Evolutionary conservation across 1,140 invertebrate genomes (phyloP).

Genomic region (Lethrus apterus): DNA sequence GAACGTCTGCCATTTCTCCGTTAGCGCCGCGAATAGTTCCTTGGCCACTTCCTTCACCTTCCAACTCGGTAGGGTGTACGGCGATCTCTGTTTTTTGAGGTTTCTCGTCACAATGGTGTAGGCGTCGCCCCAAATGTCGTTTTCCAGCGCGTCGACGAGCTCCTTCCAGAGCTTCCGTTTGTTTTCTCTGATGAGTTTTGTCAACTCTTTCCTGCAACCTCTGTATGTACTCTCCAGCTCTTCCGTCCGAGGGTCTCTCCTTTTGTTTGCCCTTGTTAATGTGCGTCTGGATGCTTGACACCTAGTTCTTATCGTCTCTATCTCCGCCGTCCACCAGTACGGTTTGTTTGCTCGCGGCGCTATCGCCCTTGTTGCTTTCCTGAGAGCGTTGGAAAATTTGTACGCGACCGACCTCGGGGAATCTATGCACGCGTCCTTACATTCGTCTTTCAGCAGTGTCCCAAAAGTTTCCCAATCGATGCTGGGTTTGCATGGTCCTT

Average conservation of each 20-base stretch:
- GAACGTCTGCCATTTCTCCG: too few relatives aligned
- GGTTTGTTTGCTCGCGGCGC: neutral
- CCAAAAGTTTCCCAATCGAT: too few relatives aligned
- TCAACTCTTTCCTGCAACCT: neutral
- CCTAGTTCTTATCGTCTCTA: neutral
- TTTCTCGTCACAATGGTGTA: conserved; percentile 5
- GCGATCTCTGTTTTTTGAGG: neutral
- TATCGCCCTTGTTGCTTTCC: too few relatives aligned
- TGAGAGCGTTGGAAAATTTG: too few relatives aligned
- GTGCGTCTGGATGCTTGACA: neutral
- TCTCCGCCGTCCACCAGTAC: conserved; percentile 6
- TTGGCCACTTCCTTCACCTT: neutral
- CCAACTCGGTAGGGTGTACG: neutral
- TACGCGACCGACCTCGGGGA: too few relatives aligned
- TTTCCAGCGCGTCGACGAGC: neutral
- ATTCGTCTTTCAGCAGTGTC: too few relatives aligned
- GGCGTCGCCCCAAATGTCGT: conserved; percentile 2
- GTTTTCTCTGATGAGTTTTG: neutral
- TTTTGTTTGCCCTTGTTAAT: neutral
- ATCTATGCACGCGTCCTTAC: too few relatives aligned
- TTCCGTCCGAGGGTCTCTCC: neutral
- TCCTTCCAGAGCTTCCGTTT: neutral
- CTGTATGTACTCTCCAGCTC: neutral
- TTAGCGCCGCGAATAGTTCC: neutral
- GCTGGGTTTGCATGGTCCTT: too few relatives aligned